Evolutionary conservation across 2,888 invertebrate species (phyloP).

Genomic region (Trachelus tabidus): DNA sequence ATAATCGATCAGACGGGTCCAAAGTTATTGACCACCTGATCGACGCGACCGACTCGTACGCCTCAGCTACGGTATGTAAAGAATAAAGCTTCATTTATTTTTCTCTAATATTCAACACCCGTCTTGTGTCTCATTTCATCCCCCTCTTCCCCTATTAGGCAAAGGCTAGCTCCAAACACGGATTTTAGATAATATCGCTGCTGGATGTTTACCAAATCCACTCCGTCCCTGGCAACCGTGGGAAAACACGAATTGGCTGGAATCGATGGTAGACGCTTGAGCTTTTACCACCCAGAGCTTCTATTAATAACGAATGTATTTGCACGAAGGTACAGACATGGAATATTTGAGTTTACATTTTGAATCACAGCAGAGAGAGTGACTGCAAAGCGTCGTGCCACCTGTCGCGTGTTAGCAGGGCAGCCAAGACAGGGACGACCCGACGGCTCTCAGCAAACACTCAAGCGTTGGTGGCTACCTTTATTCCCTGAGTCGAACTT

Average conservation of each 20-base stretch:
- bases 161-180: not conserved
- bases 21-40: constrained; percentile 2
- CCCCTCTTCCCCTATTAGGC: not conserved
- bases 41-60: constrained; percentile 49
- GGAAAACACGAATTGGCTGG: constrained; percentile 27
- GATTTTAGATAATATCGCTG: not conserved
- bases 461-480: constrained; percentile 43
- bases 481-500: constrained; percentile 47
- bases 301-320: constrained; percentile 59
- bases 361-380: constrained; percentile 48
- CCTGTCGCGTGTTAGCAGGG: constrained; percentile 49
- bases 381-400: constrained; percentile 39
- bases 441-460: constrained; percentile 37
- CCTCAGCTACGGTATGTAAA: constrained; percentile 57
- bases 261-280: constrained; percentile 12
- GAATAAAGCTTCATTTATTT: constrained; percentile 61
- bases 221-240: constrained; percentile 1
- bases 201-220: not conserved
- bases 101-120: constrained; percentile 46
- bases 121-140: not conserved
- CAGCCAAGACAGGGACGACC: constrained; percentile 28
- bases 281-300: constrained; percentile 22
- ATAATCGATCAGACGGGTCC: constrained; percentile 31
- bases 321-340: constrained; percentile 44
- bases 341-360: constrained; percentile 59